phyloP scores from a whole-genome alignment of 2,888 invertebrate genomes.

The Lysandra coridon region DNA sequence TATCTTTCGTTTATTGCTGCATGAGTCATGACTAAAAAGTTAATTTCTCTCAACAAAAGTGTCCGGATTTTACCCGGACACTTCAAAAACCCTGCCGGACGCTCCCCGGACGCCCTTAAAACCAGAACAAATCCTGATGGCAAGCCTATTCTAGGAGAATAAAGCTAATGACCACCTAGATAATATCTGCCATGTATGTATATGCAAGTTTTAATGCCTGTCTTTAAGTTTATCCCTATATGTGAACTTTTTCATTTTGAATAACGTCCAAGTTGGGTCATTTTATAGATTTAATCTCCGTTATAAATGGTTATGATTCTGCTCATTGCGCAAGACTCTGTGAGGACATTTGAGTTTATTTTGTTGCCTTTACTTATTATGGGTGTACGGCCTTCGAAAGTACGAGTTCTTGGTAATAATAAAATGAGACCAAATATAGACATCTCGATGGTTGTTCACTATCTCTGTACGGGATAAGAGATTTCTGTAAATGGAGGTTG shows the following conservation, averaged over 20 bases:
- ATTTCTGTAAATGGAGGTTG: slow-evolving; percentile 10
- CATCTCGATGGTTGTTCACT: neutral
- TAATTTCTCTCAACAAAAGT: no score
- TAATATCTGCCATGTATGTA: neutral
- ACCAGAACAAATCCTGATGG: no score
- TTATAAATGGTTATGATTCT: slow-evolving; percentile 1
- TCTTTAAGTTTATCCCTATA: slow-evolving; percentile 33
- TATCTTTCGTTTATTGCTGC: no score
- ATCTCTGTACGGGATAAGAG: slow-evolving; percentile 15
- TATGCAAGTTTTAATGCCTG: slow-evolving; percentile 36
- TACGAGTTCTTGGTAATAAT: slow-evolving; percentile 3
- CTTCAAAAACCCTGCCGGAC: no score
- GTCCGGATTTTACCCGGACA: no score
- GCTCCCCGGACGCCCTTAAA: no score
- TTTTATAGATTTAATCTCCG: slow-evolving; percentile 14
- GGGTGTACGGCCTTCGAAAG: slow-evolving; percentile 6
- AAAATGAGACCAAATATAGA: slow-evolving; percentile 20
- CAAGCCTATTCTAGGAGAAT: neutral
- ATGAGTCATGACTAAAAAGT: no score
- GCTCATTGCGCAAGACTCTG: slow-evolving; percentile 9
- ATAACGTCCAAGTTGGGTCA: slow-evolving; percentile 9
- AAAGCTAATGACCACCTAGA: neutral
- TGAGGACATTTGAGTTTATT: slow-evolving; percentile 11
- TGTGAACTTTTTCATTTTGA: slow-evolving; percentile 6
- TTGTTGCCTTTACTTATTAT: slow-evolving; percentile 16